Conservation (phyloP, 2,888 invertebrate genomes). For the Zygaena filipendulae region DNA sequence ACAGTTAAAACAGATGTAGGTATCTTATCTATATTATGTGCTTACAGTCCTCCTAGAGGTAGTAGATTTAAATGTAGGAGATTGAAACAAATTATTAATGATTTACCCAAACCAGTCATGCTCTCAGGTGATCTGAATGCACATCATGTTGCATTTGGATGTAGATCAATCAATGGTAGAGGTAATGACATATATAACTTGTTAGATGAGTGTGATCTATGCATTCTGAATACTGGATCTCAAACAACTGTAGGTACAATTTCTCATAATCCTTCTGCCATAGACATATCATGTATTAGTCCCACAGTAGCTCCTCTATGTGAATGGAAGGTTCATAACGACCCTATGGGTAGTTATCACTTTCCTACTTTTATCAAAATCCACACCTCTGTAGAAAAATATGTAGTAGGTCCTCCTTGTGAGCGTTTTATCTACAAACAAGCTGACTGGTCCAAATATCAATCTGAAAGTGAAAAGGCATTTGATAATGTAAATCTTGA, state of each 20-base stretch:
- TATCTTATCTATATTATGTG: no score
- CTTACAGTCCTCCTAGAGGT: no score
- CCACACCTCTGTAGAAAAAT: no score
- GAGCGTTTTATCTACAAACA: no score
- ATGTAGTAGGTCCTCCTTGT: no score
- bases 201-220: neutral
- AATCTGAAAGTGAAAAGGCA: no score
- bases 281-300: neutral
- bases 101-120: neutral
- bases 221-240: neutral
- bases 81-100: no score
- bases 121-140: neutral
- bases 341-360: neutral
- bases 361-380: neutral
- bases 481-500: no score
- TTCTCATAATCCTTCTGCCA: neutral
- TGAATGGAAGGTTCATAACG: neutral
- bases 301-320: neutral
- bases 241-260: neutral
- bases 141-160: neutral
- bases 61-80: no score
- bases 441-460: no score
- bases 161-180: neutral
- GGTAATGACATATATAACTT: neutral
- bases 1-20: no score